These are phyloP conservation scores for Acleris sparsana DNA, from an alignment of 2,888 invertebrate species.

Conservation along the genomic window DNA sequence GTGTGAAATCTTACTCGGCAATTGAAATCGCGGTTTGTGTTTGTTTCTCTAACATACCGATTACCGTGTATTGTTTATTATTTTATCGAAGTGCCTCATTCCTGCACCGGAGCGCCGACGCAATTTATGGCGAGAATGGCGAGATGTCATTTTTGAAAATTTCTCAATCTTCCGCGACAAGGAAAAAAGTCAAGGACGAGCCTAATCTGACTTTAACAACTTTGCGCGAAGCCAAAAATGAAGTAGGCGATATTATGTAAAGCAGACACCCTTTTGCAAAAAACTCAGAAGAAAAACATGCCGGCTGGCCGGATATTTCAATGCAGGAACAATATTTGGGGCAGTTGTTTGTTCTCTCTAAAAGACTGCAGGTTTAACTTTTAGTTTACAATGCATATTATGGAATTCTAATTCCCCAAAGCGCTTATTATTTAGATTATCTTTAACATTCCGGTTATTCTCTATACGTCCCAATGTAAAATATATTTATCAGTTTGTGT, in stretches of 20 bases:
- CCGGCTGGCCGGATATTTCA: not conserved
- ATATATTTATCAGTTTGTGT: slow-evolving; percentile 27
- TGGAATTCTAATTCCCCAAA: slow-evolving; percentile 14
- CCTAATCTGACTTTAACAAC: slow-evolving; percentile 42
- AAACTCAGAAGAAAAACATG: not conserved
- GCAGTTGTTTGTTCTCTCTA: too few relatives aligned
- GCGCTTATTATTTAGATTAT: slow-evolving; percentile 21
- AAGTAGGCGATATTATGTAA: slow-evolving; percentile 38
- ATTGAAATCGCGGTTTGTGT: slow-evolving; percentile 15
- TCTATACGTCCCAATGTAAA: slow-evolving; percentile 17
- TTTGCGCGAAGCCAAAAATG: slow-evolving; percentile 33
- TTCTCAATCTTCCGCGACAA: slow-evolving; percentile 38
- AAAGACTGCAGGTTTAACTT: too few relatives aligned
- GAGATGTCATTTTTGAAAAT: slow-evolving; percentile 36
- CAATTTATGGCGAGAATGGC: slow-evolving; percentile 13
- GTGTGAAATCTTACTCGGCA: slow-evolving; percentile 23
- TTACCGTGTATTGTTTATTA: not conserved
- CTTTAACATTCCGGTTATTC: not conserved
- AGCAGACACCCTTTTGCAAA: slow-evolving; percentile 20
- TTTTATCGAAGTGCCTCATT: slow-evolving; percentile 11
- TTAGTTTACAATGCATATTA: slow-evolving; percentile 5
- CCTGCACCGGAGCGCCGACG: not conserved
- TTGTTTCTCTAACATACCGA: slow-evolving; percentile 21
- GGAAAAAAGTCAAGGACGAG: slow-evolving; percentile 37
- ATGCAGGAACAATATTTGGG: too few relatives aligned